Percentiles rank a stretch among this genome's conserved stretches.
Evolutionary conservation across 37 sponge, comb jelly and placozoan genomes (phyloP).

Genomic region (Aplysina aerophoba): DNA sequence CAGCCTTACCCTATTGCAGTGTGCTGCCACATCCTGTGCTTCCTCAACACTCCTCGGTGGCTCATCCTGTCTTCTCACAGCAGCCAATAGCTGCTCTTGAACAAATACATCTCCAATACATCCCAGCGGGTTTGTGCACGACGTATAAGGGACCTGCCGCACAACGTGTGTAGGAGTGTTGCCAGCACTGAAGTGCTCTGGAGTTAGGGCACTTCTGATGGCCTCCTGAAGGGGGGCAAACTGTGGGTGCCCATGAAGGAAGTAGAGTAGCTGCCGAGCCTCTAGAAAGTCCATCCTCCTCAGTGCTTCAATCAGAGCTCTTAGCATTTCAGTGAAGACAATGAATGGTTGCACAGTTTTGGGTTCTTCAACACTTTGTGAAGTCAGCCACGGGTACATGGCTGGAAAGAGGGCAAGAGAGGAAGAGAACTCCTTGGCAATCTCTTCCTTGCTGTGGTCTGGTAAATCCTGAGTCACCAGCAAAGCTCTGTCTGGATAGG

Average conservation of each 20-base stretch:
- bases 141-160: not conserved
- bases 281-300: no score
- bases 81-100: constrained; percentile 8
- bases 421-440: not conserved
- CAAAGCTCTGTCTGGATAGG: constrained; percentile 28
- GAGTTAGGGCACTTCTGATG: no score
- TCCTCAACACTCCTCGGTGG: not conserved
- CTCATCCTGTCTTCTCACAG: not conserved
- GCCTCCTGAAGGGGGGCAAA: not conserved
- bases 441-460: not conserved
- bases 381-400: no score
- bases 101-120: constrained; percentile 14
- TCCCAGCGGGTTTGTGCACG: not conserved
- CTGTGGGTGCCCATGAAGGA: not conserved
- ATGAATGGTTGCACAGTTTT: no score
- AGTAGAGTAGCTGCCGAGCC: not conserved
- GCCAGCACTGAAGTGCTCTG: no score
- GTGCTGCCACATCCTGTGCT: not conserved
- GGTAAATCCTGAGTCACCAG: constrained; percentile 42
- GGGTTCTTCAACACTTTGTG: no score
- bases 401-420: no score
- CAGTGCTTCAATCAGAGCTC: no score
- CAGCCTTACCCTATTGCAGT: not conserved
- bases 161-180: no score
- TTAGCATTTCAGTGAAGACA: no score